Evolutionary conservation across 2,797 vertebrate genomes (phyloP).

Genomic region (Vireo griseus): DNA sequence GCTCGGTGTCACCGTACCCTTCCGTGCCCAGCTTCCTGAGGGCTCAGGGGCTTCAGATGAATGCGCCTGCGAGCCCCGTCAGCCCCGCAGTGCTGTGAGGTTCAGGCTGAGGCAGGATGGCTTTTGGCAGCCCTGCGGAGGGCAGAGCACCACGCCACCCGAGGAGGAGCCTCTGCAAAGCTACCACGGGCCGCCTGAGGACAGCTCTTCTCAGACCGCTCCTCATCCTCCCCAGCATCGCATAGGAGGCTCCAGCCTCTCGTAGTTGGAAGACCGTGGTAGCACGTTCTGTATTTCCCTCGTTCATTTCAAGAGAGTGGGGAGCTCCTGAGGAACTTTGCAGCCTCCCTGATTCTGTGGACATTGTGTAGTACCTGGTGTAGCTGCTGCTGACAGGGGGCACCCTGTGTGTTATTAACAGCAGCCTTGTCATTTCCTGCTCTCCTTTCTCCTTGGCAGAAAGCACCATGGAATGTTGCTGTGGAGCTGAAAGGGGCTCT

Average conservation of each 20-base stretch:
- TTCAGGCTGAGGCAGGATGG: background rate
- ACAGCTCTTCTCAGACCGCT: background rate
- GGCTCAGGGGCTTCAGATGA: background rate
- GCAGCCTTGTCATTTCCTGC: background rate
- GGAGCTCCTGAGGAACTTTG: background rate
- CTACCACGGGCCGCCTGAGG: fast-evolving
- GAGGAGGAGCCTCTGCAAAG: no score
- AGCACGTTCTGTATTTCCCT: background rate
- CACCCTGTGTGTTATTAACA: background rate
- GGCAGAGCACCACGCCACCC: background rate
- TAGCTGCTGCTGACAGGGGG: background rate
- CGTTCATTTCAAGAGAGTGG: background rate
- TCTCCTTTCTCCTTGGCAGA: background rate
- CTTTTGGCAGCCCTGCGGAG: background rate
- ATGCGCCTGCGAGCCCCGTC: no score
- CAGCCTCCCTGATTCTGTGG: background rate
- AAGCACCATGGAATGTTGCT: background rate
- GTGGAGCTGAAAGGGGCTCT: background rate
- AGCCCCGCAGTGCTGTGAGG: background rate
- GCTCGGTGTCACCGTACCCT: background rate
- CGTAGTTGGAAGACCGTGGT: background rate
- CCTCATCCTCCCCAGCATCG: background rate
- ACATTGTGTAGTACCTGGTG: no score
- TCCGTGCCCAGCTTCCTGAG: background rate
- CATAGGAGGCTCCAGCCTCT: background rate